Evolutionary conservation across 2,797 vertebrate genomes (phyloP).

Genomic region (Gymnopithys bicolor): DNA sequence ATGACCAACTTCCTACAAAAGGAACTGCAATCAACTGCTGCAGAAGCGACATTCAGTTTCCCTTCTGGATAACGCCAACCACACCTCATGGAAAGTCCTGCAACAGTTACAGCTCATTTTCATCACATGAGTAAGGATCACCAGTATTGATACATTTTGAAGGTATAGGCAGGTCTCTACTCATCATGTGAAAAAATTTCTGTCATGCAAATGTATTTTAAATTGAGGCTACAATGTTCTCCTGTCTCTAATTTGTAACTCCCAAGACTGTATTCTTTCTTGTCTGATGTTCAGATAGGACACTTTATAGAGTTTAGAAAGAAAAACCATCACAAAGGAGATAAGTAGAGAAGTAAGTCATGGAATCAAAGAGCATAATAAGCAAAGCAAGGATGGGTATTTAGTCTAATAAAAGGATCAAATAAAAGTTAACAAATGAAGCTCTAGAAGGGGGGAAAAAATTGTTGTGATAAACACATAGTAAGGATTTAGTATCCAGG

Average conservation of each 20-base stretch:
- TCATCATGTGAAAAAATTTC: neutral
- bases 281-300: neutral
- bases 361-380: neutral
- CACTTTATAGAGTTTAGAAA: neutral
- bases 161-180: neutral
- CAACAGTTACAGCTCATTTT: neutral
- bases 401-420: neutral
- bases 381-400: neutral
- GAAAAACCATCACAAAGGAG: neutral
- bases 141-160: neutral
- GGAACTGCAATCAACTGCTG: neutral
- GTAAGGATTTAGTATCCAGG: neutral
- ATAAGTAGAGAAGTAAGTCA: neutral
- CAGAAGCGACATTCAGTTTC: neutral
- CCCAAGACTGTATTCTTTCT: neutral
- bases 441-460: neutral
- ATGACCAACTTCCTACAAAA: neutral
- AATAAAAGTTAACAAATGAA: neutral
- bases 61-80: neutral
- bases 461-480: neutral
- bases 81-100: neutral
- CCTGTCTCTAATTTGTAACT: neutral
- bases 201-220: accelerated
- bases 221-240: neutral
- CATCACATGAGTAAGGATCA: neutral